A percentile compares a stretch with the other conserved stretches of the same genome.
Evolutionary conservation across 2,888 invertebrate species (phyloP).

Genomic region (Thymelicus sylvestris): DNA sequence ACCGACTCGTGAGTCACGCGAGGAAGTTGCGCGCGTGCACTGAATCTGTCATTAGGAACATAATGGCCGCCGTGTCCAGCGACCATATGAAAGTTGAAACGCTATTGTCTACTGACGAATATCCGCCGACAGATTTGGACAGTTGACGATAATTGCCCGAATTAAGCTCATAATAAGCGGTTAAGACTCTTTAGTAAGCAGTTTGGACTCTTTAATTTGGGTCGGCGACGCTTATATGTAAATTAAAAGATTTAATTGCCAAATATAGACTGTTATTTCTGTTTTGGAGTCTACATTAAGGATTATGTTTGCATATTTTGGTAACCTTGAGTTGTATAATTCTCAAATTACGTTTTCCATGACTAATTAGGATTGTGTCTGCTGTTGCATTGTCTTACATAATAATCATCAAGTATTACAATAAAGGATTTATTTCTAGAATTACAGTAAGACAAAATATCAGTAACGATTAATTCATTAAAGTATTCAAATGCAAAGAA

Average conservation of each 20-base stretch:
- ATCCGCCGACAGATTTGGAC: slow-evolving; percentile 54
- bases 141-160: slow-evolving; percentile 48
- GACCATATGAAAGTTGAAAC: slow-evolving; percentile 55
- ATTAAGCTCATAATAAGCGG: slow-evolving; percentile 29
- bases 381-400: too few relatives aligned
- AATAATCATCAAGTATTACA: too few relatives aligned
- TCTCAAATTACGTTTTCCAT: too few relatives aligned
- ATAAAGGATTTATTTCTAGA: too few relatives aligned
- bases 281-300: not conserved
- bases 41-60: slow-evolving; percentile 64
- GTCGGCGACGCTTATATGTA: slow-evolving; percentile 11
- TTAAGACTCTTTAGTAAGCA: slow-evolving; percentile 16
- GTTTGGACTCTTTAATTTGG: slow-evolving; percentile 30
- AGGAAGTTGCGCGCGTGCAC: slow-evolving; percentile 67
- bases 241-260: slow-evolving; percentile 1
- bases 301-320: not conserved
- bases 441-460: too few relatives aligned
- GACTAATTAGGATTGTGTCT: too few relatives aligned
- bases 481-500: too few relatives aligned
- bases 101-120: slow-evolving; percentile 67
- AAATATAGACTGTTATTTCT: slow-evolving; percentile 1
- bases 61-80: slow-evolving; percentile 43
- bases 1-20: slow-evolving; percentile 61
- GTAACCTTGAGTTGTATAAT: too few relatives aligned
- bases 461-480: too few relatives aligned